These are phyloP conservation scores for Sarcophaga bullata DNA, from an alignment of 1,140 invertebrate genomes.

Conservation along the genomic window DNA sequence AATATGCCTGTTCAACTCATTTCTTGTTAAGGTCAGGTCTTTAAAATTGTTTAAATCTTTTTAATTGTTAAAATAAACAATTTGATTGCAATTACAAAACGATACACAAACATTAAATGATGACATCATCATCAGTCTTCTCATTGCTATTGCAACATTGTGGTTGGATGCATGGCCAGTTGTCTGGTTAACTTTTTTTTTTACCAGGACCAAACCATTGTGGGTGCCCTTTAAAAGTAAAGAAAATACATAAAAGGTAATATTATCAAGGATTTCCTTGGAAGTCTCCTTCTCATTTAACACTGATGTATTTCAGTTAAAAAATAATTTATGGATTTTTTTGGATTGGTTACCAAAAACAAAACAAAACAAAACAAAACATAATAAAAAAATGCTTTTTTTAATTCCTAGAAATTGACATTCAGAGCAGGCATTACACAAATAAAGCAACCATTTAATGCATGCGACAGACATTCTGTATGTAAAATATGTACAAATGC, in stretches of 20 bases:
- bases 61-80: no score
- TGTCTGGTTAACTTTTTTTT: not conserved
- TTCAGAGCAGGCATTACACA: constrained; percentile 9
- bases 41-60: no score
- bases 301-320: not conserved
- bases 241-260: not conserved
- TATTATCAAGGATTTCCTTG: constrained; percentile 34
- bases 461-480: not conserved
- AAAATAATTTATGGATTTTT: constrained; percentile 30
- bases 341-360: constrained; percentile 9
- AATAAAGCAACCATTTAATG: not conserved
- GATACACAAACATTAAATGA: no score
- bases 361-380: not conserved
- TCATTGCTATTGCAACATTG: not conserved
- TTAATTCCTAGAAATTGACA: constrained; percentile 36
- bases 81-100: no score
- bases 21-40: no score
- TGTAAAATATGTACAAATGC: no score
- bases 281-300: not conserved
- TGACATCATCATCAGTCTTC: no score
- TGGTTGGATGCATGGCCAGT: no score
- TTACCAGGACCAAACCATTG: not conserved
- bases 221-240: not conserved
- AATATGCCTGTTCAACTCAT: no score
- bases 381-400: no score